Base-by-base conservation (phyloP, 2,888 invertebrate genomes). In the Galerucella nymphaeae region DNA sequence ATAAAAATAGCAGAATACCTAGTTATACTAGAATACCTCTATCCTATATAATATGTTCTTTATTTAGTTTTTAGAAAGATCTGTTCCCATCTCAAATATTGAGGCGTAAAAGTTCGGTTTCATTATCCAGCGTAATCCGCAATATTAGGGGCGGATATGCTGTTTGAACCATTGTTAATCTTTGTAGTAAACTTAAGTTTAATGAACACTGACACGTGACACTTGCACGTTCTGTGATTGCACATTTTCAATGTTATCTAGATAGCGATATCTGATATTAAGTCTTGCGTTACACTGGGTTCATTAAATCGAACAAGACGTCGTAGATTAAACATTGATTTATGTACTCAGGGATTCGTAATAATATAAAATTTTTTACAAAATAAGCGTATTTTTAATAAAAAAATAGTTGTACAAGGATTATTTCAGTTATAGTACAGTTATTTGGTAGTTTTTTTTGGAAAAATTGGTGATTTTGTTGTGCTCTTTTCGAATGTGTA, bases 151-250 rank as follows among this genome's bases (percentile, higher is more conserved):
- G 84, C 82, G 84, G 82, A 74, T 75, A 78, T 73, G 79, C 78
- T 76, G 79, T 78, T 78, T 72, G 79, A 76, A 74, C 79, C 75
- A 55, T 82, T 82, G 82, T 83, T 79, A 76, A 79, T 78, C 77
- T 74, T 77, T 77, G 73, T 81, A 80, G 80, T 82, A 82, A 82
- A 82, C 82, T 80, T 76, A 74, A 79, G 81, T 82, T 83, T 84
- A 84, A 84, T 84, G 84, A 83, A 84, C 81, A 78, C 61, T 73
- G 81, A 75, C 84, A 83, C 84, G 84, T 82, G 84, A 78, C 81
- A 71, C 67, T 72, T 77, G 73, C 79, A 76, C 77, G 77, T 77
- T 64, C 71, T 58, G 63, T 75, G 71, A 75, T 75, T 77, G 77
- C 77, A 78, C 78, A 72, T 77, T 78, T 77, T 78, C 76, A 78